Evolutionary conservation across 2,113 vertebrate species (phyloP).

Genomic region (Sinosuthora webbiana): DNA sequence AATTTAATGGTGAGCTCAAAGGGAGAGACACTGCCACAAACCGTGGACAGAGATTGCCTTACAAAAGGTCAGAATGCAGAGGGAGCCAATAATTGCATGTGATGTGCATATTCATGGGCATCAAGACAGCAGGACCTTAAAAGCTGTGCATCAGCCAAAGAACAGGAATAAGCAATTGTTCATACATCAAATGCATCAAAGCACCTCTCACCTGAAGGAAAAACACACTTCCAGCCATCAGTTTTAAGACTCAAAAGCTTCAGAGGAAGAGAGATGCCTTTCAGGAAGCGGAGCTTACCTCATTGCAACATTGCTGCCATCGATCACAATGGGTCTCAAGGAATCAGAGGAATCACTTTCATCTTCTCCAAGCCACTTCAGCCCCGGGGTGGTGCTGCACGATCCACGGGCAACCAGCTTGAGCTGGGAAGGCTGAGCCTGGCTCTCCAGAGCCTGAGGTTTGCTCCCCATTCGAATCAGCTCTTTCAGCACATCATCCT

Average conservation of each 20-base stretch:
- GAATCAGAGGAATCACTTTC: background rate
- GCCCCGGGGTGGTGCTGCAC: background rate
- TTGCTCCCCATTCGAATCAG: constrained; percentile 84
- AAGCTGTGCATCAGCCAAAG: background rate
- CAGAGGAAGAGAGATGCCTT: background rate
- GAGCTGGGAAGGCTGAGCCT: background rate
- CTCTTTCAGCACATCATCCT: constrained; percentile 89
- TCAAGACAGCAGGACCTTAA: background rate
- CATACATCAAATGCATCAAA: background rate
- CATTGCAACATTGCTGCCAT: constrained; percentile 93
- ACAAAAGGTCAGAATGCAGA: background rate
- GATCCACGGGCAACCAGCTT: constrained; percentile 77
- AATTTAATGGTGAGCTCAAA: background rate
- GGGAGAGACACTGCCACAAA: background rate
- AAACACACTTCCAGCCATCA: background rate
- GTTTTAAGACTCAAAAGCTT: background rate
- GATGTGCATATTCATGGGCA: accelerated
- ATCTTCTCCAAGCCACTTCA: background rate
- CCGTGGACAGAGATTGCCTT: background rate
- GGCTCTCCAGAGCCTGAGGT: background rate
- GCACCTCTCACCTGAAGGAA: background rate
- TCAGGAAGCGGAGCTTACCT: constrained; percentile 71
- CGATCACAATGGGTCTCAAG: constrained; percentile 86
- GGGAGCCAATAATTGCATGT: background rate
- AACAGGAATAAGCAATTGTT: background rate